Conservation (phyloP, 2,797 vertebrate species). For the Cottoperca gobio region DNA sequence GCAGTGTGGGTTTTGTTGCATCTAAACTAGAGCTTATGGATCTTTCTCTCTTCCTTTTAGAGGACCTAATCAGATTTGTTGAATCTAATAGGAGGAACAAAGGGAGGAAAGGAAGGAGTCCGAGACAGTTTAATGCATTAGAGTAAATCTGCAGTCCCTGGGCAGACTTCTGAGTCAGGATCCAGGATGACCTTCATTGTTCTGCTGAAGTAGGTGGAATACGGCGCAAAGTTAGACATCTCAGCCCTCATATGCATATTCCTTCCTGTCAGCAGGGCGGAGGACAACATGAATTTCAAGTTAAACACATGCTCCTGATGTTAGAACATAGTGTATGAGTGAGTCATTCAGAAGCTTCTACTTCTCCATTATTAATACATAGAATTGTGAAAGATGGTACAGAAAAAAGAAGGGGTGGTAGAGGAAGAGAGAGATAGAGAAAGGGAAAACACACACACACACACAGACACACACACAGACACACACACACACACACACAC, state of each 20-base stretch:
- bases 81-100: slow-evolving; percentile 55
- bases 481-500: slow-evolving; percentile 4
- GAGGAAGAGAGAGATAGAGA: slow-evolving; percentile 4
- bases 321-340: slow-evolving; percentile 11
- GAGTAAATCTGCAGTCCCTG: slow-evolving; percentile 28
- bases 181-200: slow-evolving; percentile 69
- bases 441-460: not conserved
- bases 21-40: slow-evolving; percentile 23
- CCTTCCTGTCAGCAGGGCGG: slow-evolving; percentile 38
- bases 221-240: slow-evolving; percentile 8
- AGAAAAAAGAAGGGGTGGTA: slow-evolving; percentile 20
- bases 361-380: slow-evolving; percentile 62
- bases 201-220: slow-evolving; percentile 42
- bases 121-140: slow-evolving; percentile 32
- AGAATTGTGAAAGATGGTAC: slow-evolving; percentile 23
- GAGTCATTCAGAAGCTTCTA: slow-evolving; percentile 37
- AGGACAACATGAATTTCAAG: slow-evolving; percentile 39
- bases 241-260: slow-evolving; percentile 14
- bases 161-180: slow-evolving; percentile 33
- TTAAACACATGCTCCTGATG: slow-evolving; percentile 23
- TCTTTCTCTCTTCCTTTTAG: slow-evolving; percentile 32
- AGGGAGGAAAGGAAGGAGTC: slow-evolving; percentile 58
- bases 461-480: slow-evolving; percentile 11
- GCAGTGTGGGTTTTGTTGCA: slow-evolving; percentile 35
- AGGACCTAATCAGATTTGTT: slow-evolving; percentile 58